Percentiles rank a stretch among this genome's conserved stretches.
Evolutionary conservation across 2,888 invertebrate genomes (phyloP).

Genomic region (Portevinia maculata): DNA sequence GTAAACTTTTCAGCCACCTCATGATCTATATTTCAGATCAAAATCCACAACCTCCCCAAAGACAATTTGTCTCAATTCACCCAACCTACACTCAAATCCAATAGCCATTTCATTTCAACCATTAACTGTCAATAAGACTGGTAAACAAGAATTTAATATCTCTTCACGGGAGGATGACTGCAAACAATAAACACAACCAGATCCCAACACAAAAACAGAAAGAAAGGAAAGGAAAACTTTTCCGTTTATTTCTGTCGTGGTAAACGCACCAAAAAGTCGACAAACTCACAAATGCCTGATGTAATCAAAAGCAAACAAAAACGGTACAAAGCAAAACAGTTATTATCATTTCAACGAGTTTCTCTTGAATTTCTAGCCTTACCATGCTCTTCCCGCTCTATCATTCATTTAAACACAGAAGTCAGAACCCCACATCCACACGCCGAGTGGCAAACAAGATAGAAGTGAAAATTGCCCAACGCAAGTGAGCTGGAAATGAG

Average conservation of each 20-base stretch:
- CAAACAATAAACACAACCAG: constrained; percentile 41
- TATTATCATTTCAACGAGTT: constrained; percentile 65
- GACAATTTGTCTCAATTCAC: not conserved
- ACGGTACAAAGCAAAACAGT: constrained; percentile 55
- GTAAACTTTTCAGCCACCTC: not conserved
- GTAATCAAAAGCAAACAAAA: constrained; percentile 64
- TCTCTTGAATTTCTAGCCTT: constrained; percentile 50
- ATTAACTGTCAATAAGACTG: constrained; percentile 52
- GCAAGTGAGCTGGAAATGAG: constrained; percentile 57
- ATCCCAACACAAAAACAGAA: not conserved
- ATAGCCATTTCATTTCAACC: constrained; percentile 11
- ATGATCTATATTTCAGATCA: not conserved
- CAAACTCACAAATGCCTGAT: constrained; percentile 49
- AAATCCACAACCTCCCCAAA: constrained; percentile 10
- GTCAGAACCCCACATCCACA: not conserved
- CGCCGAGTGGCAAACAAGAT: constrained; percentile 14
- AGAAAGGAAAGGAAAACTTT: constrained; percentile 30
- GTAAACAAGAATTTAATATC: constrained; percentile 47
- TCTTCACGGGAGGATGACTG: constrained; percentile 38
- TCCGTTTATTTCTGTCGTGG: constrained; percentile 36
- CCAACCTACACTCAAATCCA: constrained; percentile 3
- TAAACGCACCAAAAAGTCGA: constrained; percentile 34
- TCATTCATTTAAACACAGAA: not conserved
- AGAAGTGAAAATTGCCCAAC: constrained; percentile 56
- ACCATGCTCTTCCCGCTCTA: not conserved